phyloP scores from a whole-genome alignment of 2,888 invertebrate species.

The Phania funesta region DNA sequence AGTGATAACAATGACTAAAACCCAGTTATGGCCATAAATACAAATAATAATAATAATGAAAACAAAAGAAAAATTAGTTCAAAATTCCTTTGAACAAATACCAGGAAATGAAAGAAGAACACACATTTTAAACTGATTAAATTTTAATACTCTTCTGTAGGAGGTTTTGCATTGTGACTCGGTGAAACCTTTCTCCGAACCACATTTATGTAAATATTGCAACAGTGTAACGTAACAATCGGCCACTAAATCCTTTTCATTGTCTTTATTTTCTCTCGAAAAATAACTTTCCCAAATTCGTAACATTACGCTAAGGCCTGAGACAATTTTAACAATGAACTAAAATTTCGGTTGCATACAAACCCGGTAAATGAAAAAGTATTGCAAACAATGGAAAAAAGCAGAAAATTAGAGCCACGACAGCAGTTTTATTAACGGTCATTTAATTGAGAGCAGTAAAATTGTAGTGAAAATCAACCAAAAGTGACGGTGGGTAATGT shows the following conservation, averaged over 20 bases:
- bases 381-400: background rate
- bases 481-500: background rate
- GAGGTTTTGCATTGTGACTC: constrained; percentile 22
- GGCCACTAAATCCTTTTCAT: constrained; percentile 43
- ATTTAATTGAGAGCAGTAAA: constrained; percentile 61
- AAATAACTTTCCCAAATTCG: constrained; percentile 34
- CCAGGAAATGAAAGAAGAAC: background rate
- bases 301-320: constrained; percentile 48
- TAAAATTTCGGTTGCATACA: constrained; percentile 7
- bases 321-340: constrained; percentile 46
- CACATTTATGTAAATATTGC: constrained; percentile 48
- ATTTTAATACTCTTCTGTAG: constrained; percentile 5
- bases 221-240: constrained; percentile 46
- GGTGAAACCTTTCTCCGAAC: constrained; percentile 51
- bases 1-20: background rate
- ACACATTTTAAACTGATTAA: constrained; percentile 35
- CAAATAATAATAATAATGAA: background rate
- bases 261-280: background rate
- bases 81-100: background rate
- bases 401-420: constrained; percentile 28
- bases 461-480: constrained; percentile 24
- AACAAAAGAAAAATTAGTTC: constrained; percentile 11
- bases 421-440: constrained; percentile 54
- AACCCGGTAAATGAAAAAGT: background rate
- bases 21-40: background rate